Conservation (phyloP, 1,140 invertebrate genomes). For the Eriosoma lanigerum region DNA sequence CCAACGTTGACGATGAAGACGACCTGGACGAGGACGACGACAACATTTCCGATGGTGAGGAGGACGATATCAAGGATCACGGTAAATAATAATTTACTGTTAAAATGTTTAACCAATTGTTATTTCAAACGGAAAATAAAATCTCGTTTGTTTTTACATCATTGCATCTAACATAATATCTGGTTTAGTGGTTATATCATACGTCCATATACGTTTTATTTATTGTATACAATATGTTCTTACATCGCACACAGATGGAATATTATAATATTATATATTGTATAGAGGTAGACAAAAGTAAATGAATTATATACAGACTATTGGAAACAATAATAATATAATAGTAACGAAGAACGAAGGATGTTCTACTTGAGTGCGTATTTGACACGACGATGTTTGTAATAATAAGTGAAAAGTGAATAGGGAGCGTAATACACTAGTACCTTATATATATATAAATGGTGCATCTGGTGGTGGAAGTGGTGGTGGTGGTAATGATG, state of each 20-base stretch:
- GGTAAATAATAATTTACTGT: conserved; percentile 43
- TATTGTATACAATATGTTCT: no score
- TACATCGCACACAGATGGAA: no score
- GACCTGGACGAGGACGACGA: conserved; percentile 77
- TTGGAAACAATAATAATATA: conserved; percentile 28
- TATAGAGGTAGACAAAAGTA: neutral
- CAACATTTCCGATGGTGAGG: conserved; percentile 72
- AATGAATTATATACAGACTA: conserved; percentile 4
- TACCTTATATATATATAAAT: no score
- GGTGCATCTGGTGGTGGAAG: neutral
- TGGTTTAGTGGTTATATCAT: no score
- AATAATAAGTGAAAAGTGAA: conserved; percentile 25
- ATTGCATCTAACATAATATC: no score
- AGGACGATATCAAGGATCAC: conserved; percentile 83
- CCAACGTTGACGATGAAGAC: conserved; percentile 81
- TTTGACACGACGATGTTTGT: conserved; percentile 7
- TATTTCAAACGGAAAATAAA: neutral
- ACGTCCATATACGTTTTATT: no score
- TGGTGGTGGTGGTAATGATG: neutral
- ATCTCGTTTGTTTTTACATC: neutral
- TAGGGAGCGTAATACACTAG: neutral
- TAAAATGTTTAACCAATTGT: neutral
- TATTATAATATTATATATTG: no score
- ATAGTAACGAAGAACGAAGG: conserved; percentile 8
- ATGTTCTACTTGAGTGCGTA: conserved; percentile 2